Percentiles rank a stretch among this genome's conserved stretches.
These are phyloP conservation scores for Mungos mungo DNA, from an alignment of 2,113 vertebrate genomes.

Conservation along the genomic window DNA sequence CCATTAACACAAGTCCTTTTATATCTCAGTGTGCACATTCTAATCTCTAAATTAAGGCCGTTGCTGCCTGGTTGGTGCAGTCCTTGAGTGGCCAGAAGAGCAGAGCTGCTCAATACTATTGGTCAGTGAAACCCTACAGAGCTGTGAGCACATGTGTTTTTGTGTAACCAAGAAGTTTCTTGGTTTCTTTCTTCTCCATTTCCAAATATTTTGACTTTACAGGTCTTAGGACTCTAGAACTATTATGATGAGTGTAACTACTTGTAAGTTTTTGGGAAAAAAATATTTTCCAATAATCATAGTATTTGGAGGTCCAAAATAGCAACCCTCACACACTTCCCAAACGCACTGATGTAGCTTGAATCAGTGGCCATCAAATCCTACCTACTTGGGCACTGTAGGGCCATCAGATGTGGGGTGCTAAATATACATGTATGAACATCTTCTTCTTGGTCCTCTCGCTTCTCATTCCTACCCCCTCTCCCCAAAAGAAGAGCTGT, in stretches of 20 bases:
- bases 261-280: background rate
- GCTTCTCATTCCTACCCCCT: background rate
- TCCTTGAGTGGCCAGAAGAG: background rate
- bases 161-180: background rate
- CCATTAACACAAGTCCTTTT: background rate
- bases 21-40: background rate
- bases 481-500: background rate
- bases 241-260: background rate
- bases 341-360: background rate
- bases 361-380: background rate
- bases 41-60: background rate
- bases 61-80: background rate
- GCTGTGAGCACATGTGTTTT: background rate
- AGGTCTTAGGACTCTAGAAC: background rate
- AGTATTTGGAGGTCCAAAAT: background rate
- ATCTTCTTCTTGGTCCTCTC: background rate
- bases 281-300: background rate
- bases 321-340: background rate
- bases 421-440: background rate
- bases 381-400: background rate
- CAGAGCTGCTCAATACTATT: too few species aligned
- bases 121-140: too few species aligned
- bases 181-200: background rate
- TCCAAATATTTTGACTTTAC: background rate
- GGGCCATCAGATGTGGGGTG: background rate